Evolutionary conservation across 2,797 vertebrate species (phyloP).

Genomic region (Tapera naevia): DNA sequence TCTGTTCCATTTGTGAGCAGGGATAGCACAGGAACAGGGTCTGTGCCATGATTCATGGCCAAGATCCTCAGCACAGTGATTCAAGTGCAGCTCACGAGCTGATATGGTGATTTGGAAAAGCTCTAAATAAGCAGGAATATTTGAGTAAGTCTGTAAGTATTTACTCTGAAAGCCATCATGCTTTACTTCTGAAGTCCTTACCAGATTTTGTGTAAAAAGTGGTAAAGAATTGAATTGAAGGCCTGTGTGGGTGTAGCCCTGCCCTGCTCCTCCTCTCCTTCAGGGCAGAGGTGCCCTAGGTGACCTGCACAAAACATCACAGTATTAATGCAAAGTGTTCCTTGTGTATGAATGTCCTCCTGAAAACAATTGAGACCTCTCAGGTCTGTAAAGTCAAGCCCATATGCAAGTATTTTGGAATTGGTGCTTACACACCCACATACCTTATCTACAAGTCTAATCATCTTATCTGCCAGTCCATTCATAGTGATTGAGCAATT

Average conservation of each 20-base stretch:
- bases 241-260: fast-evolving
- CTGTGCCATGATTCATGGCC: not conserved
- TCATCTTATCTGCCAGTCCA: not conserved
- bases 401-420: not conserved
- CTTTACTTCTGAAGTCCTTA: not conserved
- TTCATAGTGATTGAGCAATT: not conserved
- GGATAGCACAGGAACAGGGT: not conserved
- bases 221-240: not conserved
- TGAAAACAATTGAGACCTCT: not conserved
- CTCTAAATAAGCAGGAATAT: not conserved
- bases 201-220: not conserved
- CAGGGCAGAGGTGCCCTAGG: not conserved
- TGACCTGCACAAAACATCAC: not conserved
- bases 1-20: not conserved
- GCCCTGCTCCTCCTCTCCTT: not conserved
- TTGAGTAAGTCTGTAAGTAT: not conserved
- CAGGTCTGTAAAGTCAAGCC: not conserved
- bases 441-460: not conserved
- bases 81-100: not conserved
- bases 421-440: not conserved
- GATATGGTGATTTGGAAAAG: not conserved
- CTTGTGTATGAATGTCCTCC: not conserved
- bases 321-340: not conserved
- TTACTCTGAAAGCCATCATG: fast-evolving
- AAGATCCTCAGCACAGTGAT: not conserved